These are phyloP conservation scores for honey bee (Apis mellifera) DNA, from an alignment of 1,140 invertebrate species.

Conservation along the genomic window Amel_HAv3.1 CM009944.2:5488001-5488500, in stretches of 20 bases:
- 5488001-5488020: too few species aligned
- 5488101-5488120: neutral
- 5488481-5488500: neutral
- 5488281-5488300: slow-evolving; percentile 59
- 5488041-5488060: neutral
- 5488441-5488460: neutral
- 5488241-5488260: slow-evolving; percentile 16
- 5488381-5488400: neutral
- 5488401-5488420: too few species aligned
- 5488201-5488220: slow-evolving; percentile 31
- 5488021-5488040: neutral
- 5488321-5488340: slow-evolving; percentile 55
- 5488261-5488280: slow-evolving; percentile 58
- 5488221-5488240: slow-evolving; percentile 25
- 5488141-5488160: neutral
- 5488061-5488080: neutral
- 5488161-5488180: neutral
- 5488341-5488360: slow-evolving; percentile 15
- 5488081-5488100: neutral
- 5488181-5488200: slow-evolving; percentile 7
- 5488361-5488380: neutral
- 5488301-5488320: slow-evolving; percentile 56
- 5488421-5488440: too few species aligned
- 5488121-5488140: slow-evolving; percentile 8
- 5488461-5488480: neutral